These are phyloP conservation scores for Pelvicachromis taeniatus DNA, from an alignment of 2,113 vertebrate species.

Conservation along the genomic window DNA sequence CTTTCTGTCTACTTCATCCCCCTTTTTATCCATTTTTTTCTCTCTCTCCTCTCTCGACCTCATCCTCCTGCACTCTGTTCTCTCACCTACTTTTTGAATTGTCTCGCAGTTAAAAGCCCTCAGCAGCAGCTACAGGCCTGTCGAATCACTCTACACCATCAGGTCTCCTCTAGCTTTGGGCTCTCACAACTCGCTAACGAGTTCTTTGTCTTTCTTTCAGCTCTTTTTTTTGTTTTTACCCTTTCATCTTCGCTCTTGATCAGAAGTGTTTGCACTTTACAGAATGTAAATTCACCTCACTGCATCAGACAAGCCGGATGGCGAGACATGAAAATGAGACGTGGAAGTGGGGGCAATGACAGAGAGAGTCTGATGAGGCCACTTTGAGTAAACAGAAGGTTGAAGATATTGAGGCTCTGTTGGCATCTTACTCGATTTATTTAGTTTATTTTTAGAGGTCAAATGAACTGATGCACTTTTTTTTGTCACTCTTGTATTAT, in stretches of 20 bases:
- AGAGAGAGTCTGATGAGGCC: not conserved
- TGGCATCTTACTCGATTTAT: not conserved
- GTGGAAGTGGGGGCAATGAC: not conserved
- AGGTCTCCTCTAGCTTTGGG: not conserved
- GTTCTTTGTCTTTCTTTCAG: slow-evolving; percentile 23
- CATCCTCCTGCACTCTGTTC: not conserved
- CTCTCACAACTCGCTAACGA: slow-evolving; percentile 2
- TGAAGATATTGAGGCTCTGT: not conserved
- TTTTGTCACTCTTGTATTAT: not conserved
- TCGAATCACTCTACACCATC: slow-evolving; percentile 15
- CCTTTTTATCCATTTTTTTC: not conserved
- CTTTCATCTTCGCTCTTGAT: slow-evolving; percentile 23
- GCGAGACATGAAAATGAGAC: not conserved
- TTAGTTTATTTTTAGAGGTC: not conserved
- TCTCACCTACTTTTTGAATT: not conserved
- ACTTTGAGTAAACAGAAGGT: not conserved
- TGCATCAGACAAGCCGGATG: not conserved
- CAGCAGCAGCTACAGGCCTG: slow-evolving; percentile 9
- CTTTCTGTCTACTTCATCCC: not conserved
- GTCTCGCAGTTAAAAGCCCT: slow-evolving; percentile 4
- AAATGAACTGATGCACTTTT: not conserved
- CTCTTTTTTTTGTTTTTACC: not conserved
- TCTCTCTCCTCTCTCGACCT: not conserved
- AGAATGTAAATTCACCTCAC: not conserved
- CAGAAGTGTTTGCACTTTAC: slow-evolving; percentile 23